A percentile compares a stretch with the other conserved stretches of the same genome.
phyloP scores from a whole-genome alignment of 2,113 vertebrate species.

The Typhlomys cinereus region DNA sequence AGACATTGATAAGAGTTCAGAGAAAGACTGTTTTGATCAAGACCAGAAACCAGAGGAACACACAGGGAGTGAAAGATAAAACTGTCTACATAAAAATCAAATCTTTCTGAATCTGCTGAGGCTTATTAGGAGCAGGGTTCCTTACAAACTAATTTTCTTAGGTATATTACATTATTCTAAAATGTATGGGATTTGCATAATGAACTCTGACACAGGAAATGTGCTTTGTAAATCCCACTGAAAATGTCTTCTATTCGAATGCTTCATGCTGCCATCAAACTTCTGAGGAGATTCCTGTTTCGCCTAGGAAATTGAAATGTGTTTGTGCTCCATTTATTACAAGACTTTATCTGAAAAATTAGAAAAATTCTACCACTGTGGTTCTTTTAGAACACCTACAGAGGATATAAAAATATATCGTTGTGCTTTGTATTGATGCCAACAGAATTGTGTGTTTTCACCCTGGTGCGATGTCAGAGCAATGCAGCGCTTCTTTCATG shows the following conservation, averaged over 20 bases:
- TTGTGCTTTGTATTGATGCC: constrained; percentile 61
- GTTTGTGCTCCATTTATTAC: constrained; percentile 43
- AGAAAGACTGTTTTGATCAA: constrained; percentile 33
- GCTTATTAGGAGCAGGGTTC: neutral
- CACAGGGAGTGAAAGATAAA: neutral
- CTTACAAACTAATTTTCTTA: constrained; percentile 24
- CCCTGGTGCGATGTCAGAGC: constrained; percentile 68
- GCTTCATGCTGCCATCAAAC: constrained; percentile 41
- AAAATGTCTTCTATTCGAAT: constrained; percentile 55
- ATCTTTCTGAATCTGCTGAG: constrained; percentile 12
- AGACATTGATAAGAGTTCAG: constrained; percentile 40
- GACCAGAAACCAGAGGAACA: neutral
- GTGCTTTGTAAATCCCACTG: constrained; percentile 12
- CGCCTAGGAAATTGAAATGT: constrained; percentile 56
- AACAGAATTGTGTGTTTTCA: constrained; percentile 67
- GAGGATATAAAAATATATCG: constrained; percentile 58
- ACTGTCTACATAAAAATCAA: neutral
- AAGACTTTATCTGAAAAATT: constrained; percentile 40
- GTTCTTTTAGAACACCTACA: constrained; percentile 70
- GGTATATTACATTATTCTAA: neutral
- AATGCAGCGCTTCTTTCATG: constrained; percentile 58
- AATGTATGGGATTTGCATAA: neutral
- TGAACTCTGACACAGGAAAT: neutral
- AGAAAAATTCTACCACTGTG: constrained; percentile 43
- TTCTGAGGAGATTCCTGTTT: constrained; percentile 45